Conservation (phyloP, 2,888 invertebrate genomes). For the Chirona hameri region DNA sequence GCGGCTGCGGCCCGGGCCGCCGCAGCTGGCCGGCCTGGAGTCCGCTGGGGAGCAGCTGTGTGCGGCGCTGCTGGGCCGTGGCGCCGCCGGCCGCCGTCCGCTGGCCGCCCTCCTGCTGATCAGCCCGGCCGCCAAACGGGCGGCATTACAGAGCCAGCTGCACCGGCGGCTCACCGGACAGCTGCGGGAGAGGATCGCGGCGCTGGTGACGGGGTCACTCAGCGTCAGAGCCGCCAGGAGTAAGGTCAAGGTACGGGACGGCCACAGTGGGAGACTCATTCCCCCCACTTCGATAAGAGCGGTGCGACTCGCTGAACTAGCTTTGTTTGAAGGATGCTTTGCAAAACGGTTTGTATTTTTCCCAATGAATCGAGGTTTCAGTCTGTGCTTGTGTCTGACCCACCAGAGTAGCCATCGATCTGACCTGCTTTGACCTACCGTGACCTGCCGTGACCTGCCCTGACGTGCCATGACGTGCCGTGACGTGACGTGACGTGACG, state of each 20-base stretch:
- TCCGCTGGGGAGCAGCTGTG: neutral
- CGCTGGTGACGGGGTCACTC: neutral
- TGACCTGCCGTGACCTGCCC: neutral
- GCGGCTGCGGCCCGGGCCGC: neutral
- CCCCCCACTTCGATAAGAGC: too few relatives aligned
- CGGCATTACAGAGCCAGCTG: neutral
- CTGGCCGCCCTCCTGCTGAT: slow-evolving; percentile 22
- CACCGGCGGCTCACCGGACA: neutral
- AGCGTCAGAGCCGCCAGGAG: neutral
- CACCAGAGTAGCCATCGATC: neutral
- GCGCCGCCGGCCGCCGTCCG: neutral
- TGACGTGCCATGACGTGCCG: too few relatives aligned
- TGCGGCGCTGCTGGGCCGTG: neutral
- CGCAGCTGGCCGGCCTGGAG: slow-evolving; percentile 8
- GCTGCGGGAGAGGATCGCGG: neutral
- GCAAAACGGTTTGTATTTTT: too few relatives aligned
- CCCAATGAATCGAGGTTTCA: neutral
- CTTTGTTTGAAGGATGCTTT: too few relatives aligned
- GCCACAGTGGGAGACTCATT: neutral
- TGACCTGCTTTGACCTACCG: neutral
- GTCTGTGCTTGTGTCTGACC: neutral
- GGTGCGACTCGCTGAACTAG: too few relatives aligned
- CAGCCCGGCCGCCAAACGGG: slow-evolving; percentile 1
- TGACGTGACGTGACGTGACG: too few relatives aligned
- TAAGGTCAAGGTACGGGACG: neutral